Evolutionary conservation across 2,888 invertebrate species (phyloP).

Genomic region (Cerastis leucographa): DNA sequence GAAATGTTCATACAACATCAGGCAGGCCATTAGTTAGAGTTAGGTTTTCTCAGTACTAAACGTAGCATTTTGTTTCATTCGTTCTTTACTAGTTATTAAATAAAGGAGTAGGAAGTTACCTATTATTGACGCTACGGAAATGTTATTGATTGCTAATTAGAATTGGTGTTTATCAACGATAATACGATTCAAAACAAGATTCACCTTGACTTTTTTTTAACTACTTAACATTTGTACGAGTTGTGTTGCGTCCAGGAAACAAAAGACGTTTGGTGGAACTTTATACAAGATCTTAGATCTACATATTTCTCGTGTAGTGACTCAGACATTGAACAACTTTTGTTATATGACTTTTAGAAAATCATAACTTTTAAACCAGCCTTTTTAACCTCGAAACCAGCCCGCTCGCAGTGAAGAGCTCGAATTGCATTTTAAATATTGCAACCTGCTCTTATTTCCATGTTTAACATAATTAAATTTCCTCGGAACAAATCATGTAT

Average conservation of each 20-base stretch:
- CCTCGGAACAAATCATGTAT: constrained; percentile 47
- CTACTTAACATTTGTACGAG: not conserved
- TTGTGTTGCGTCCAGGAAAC: not conserved
- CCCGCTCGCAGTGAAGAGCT: not conserved
- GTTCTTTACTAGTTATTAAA: not conserved
- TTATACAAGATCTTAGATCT: not conserved
- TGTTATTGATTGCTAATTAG: not conserved
- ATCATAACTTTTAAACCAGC: no score
- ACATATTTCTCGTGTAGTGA: not conserved
- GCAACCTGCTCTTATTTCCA: constrained; percentile 44
- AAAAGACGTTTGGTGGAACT: not conserved
- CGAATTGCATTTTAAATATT: constrained; percentile 53
- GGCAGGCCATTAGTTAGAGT: not conserved
- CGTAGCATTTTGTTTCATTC: not conserved
- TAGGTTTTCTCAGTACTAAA: constrained; percentile 1
- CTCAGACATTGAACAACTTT: not conserved
- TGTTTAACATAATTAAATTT: constrained; percentile 61
- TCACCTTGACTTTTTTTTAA: not conserved
- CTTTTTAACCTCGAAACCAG: not conserved
- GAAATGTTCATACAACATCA: not conserved
- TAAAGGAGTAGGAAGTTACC: not conserved
- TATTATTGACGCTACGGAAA: not conserved
- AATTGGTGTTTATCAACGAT: not conserved
- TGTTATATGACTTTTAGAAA: not conserved
- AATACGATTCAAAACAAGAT: not conserved